Evolutionary conservation across 2,797 vertebrate genomes (phyloP).

Genomic region (Alcedo quadribrachys): DNA sequence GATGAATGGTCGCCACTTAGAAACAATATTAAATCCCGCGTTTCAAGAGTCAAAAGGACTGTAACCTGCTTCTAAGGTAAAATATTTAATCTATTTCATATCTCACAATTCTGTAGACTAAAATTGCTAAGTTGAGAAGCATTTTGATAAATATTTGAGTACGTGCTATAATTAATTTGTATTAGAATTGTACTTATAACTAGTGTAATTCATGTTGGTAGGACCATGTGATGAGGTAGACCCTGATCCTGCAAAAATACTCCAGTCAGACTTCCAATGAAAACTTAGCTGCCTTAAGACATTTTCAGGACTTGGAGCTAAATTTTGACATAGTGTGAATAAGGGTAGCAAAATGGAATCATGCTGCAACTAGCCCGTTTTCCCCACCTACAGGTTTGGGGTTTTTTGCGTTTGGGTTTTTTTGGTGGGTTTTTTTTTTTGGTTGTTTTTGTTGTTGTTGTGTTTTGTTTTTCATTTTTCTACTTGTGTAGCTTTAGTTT

Average conservation of each 20-base stretch:
- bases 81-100: slow-evolving; percentile 44
- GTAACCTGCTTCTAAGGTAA: slow-evolving; percentile 84
- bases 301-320: not conserved
- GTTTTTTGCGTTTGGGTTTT: no score
- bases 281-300: not conserved
- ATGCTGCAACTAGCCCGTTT: slow-evolving; percentile 4
- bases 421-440: no score
- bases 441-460: not conserved
- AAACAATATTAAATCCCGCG: slow-evolving; percentile 83
- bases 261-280: not conserved
- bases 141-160: slow-evolving; percentile 47
- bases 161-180: slow-evolving; percentile 29
- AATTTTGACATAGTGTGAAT: not conserved
- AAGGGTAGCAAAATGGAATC: not conserved
- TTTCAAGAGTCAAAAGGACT: slow-evolving; percentile 84
- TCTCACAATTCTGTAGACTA: slow-evolving; percentile 15
- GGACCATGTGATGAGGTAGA: not conserved
- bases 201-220: not conserved
- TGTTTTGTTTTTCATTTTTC: not conserved
- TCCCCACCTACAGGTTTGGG: not conserved
- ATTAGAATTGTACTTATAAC: not conserved
- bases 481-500: not conserved
- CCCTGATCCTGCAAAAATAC: not conserved
- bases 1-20: slow-evolving; percentile 83
- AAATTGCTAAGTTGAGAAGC: slow-evolving; percentile 37